phyloP scores from a whole-genome alignment of 2,888 invertebrate species.

The Gandaritis pyraliata region DNA sequence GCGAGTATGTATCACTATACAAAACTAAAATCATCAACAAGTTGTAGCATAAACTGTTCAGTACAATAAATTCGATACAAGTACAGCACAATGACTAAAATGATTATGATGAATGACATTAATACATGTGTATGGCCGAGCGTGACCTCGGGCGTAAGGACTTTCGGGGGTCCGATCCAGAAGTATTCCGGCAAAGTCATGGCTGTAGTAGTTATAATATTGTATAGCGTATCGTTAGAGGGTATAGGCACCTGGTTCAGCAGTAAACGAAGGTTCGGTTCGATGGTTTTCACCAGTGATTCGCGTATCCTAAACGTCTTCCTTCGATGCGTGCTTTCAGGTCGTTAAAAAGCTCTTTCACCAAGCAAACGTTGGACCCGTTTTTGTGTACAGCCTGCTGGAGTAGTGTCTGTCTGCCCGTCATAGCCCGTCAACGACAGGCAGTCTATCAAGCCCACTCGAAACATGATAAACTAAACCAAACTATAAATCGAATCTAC shows the following conservation, averaged over 20 bases:
- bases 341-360: constrained; percentile 60
- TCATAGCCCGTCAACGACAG: constrained; percentile 60
- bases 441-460: constrained; percentile 65
- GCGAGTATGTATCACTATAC: constrained; percentile 84
- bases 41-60: constrained; percentile 82
- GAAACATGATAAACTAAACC: constrained; percentile 65
- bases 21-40: constrained; percentile 81
- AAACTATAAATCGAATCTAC: constrained; percentile 62
- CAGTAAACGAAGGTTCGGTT: constrained; percentile 49
- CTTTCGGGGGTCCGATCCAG: constrained; percentile 32
- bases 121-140: constrained; percentile 62
- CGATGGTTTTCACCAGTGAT: constrained; percentile 37
- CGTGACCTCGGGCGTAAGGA: constrained; percentile 43
- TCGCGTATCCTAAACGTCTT: constrained; percentile 47
- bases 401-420: constrained; percentile 52
- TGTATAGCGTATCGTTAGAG: constrained; percentile 40
- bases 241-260: constrained; percentile 48
- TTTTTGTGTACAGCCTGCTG: constrained; percentile 55
- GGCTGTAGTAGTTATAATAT: constrained; percentile 42
- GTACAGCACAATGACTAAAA: constrained; percentile 80
- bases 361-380: constrained; percentile 68
- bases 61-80: constrained; percentile 72
- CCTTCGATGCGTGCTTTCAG: constrained; percentile 58
- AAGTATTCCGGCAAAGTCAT: constrained; percentile 29
- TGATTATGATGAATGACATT: constrained; percentile 72